These are phyloP conservation scores for Heliconius hortense DNA, from an alignment of 2,888 invertebrate genomes.

Conservation along the genomic window DNA sequence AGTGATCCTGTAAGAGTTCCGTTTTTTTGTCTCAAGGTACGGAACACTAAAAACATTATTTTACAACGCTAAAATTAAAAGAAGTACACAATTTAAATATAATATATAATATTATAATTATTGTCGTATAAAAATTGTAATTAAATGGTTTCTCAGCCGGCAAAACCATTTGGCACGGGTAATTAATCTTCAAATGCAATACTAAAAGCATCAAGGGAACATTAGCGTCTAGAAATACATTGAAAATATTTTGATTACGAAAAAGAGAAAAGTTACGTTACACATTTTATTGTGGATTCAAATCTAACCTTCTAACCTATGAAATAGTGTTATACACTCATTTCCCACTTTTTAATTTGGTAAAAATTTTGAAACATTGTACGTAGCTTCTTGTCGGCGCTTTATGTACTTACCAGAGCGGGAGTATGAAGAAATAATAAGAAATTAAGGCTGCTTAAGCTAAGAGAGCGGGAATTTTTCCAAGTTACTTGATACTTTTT, in stretches of 20 bases:
- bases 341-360: too few species aligned
- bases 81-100: not conserved
- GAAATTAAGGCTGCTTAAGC: too few species aligned
- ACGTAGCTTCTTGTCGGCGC: too few species aligned
- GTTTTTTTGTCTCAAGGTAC: too few species aligned
- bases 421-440: too few species aligned
- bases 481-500: too few species aligned
- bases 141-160: not conserved
- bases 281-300: not conserved
- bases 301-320: not conserved
- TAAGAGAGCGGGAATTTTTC: not conserved
- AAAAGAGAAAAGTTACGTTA: not conserved
- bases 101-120: not conserved
- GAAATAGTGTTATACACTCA: too few species aligned
- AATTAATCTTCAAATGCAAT: slow-evolving; percentile 7
- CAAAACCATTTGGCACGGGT: not conserved
- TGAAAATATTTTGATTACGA: not conserved
- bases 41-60: too few species aligned
- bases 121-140: not conserved
- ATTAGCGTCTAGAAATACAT: not conserved
- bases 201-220: not conserved
- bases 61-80: not conserved
- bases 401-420: too few species aligned
- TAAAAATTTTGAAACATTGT: too few species aligned
- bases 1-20: too few species aligned